These are phyloP conservation scores for Euspilapteryx auroguttella DNA, from an alignment of 2,888 invertebrate species.

Conservation along the genomic window DNA sequence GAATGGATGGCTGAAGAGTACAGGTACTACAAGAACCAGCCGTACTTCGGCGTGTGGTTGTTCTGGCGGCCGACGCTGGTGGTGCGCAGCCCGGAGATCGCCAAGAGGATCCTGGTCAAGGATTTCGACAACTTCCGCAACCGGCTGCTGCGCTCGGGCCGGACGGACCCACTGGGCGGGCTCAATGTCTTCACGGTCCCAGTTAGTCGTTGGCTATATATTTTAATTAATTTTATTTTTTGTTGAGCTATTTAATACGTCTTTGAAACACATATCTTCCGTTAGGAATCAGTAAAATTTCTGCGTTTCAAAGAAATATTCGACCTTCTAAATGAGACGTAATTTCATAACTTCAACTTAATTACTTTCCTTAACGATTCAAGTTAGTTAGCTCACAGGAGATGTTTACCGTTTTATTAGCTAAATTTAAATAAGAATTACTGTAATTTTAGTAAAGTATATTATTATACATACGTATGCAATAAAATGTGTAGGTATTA, in stretches of 20 bases:
- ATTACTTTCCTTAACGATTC: conserved; percentile 2
- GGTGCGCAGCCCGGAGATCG: conserved; percentile 24
- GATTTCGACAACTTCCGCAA: conserved; percentile 26
- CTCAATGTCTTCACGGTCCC: conserved; percentile 24
- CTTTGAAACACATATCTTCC: no score
- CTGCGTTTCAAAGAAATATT: no score
- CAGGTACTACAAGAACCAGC: conserved; percentile 12
- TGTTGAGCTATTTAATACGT: no score
- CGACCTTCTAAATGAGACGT: no score
- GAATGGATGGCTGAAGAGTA: conserved; percentile 22
- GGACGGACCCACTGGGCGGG: conserved; percentile 21
- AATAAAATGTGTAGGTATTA: no score
- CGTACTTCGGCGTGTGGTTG: conserved; percentile 31
- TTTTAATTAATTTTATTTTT: no score
- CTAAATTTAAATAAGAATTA: no score
- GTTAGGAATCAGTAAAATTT: no score
- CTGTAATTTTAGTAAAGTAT: no score
- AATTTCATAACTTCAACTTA: conserved; percentile 1
- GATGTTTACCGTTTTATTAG: no score
- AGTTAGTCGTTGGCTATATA: conserved; percentile 26
- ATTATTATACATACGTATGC: no score
- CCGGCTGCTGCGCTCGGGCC: conserved; percentile 19
- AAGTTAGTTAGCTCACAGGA: not conserved
- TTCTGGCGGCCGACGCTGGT: conserved; percentile 31
- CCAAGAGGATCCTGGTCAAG: conserved; percentile 22